A percentile compares a stretch with the other conserved stretches of the same genome.
Conservation (phyloP, 1,140 invertebrate genomes). For the Armadillidium nasatum region DNA sequence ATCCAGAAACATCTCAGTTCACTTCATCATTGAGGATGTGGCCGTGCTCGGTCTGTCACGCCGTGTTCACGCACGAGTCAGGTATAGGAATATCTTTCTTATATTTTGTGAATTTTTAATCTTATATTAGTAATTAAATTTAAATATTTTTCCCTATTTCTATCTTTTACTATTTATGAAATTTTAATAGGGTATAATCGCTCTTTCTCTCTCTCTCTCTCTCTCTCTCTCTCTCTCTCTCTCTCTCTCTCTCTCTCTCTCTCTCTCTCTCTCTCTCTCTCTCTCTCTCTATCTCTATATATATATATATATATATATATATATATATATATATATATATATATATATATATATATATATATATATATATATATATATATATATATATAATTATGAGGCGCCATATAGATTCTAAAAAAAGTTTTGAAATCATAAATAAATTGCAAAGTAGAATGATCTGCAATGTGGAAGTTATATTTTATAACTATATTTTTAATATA, state of each 20-base stretch:
- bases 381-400: conserved; percentile 16
- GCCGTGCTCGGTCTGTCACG: conserved; percentile 89
- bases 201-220: background rate
- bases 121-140: too few species aligned
- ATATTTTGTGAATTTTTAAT: too few species aligned
- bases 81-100: too few species aligned
- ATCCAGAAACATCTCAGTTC: conserved; percentile 82
- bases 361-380: conserved; percentile 28
- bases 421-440: too few species aligned
- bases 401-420: conserved; percentile 16
- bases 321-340: conserved; percentile 16
- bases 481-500: too few species aligned
- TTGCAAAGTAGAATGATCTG: too few species aligned
- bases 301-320: background rate
- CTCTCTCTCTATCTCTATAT: too few species aligned
- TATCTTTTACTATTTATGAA: too few species aligned
- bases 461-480: too few species aligned
- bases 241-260: conserved; percentile 20
- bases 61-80: conserved; percentile 87
- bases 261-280: background rate
- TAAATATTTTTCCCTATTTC: too few species aligned
- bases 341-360: conserved; percentile 33
- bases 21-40: conserved; percentile 82
- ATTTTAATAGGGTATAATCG: background rate
- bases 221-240: conserved; percentile 13